A percentile compares a stretch with the other conserved stretches of the same genome.
Evolutionary conservation across 2,888 invertebrate genomes (phyloP).

Genomic region (Heliconius ismenius): DNA sequence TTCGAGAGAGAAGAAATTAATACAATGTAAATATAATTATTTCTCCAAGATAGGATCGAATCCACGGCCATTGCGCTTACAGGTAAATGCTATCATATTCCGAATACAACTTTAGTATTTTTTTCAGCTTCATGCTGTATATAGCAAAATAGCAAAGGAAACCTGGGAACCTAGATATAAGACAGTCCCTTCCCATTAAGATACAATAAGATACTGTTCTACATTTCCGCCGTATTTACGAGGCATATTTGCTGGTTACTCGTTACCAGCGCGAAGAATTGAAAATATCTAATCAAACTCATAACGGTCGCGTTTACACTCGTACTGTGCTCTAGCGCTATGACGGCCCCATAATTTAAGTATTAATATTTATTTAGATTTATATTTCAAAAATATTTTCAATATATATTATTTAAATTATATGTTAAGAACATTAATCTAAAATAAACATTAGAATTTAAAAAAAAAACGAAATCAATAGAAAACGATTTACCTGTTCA

Average conservation of each 20-base stretch:
- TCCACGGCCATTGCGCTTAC: too few species aligned
- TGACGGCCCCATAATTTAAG: neutral
- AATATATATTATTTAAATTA: neutral
- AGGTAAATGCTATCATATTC: too few species aligned
- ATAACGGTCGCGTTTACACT: too few species aligned
- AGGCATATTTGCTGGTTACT: neutral
- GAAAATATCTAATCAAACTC: too few species aligned
- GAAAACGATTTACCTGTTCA: conserved; percentile 31
- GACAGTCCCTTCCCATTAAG: neutral
- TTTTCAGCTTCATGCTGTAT: neutral
- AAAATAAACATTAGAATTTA: too few species aligned
- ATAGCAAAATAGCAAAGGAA: neutral
- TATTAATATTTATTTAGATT: too few species aligned
- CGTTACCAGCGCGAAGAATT: neutral
- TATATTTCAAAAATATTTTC: too few species aligned
- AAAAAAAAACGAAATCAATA: neutral
- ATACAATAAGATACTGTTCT: neutral
- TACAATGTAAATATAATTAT: too few species aligned
- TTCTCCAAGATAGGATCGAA: too few species aligned
- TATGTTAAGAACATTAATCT: neutral
- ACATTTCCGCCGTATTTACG: neutral
- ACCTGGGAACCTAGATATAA: neutral
- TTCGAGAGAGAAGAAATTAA: too few species aligned
- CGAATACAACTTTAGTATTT: too few species aligned
- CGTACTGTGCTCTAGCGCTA: neutral